Conservation (phyloP, 1,140 invertebrate species). For the Contarinia nasturtii region DNA sequence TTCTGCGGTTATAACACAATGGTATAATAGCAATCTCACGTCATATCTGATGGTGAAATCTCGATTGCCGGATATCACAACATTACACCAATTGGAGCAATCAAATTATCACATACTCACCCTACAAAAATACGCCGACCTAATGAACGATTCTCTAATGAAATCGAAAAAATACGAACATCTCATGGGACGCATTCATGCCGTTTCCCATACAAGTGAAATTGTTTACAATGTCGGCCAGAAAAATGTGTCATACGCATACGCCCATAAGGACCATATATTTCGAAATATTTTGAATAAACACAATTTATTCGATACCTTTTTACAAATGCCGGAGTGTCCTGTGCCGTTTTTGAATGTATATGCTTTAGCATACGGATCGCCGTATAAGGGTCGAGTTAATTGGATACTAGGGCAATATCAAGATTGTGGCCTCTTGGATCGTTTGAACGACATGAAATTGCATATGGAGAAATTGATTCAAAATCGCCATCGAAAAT, state of each 20-base stretch:
- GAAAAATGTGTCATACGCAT: conserved; percentile 14
- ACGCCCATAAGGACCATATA: conserved; percentile 18
- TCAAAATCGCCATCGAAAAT: not conserved
- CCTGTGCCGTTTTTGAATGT: conserved; percentile 19
- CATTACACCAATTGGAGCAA: conserved; percentile 9
- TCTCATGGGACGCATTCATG: conserved; percentile 9
- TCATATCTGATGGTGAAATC: conserved; percentile 17
- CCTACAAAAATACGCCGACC: conserved; percentile 9
- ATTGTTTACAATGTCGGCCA: conserved; percentile 4
- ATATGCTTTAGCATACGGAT: conserved; percentile 19
- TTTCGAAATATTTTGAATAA: conserved; percentile 12
- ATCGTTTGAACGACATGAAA: conserved; percentile 18
- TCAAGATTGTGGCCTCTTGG: conserved; percentile 15
- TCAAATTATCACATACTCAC: conserved; percentile 11
- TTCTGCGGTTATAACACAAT: conserved; percentile 14
- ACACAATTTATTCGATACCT: conserved; percentile 9
- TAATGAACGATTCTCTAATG: conserved; percentile 12
- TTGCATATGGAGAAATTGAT: conserved; percentile 1
- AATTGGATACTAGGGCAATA: conserved; percentile 13
- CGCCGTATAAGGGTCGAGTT: conserved; percentile 17
- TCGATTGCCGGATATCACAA: conserved; percentile 13
- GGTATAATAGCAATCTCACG: conserved; percentile 16
- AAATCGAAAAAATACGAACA: conserved; percentile 6
- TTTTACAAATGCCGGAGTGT: conserved; percentile 17
- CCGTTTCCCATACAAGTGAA: conserved; percentile 7